Conservation (phyloP, 2,113 vertebrate species). For the Capricornis sumatraensis region DNA sequence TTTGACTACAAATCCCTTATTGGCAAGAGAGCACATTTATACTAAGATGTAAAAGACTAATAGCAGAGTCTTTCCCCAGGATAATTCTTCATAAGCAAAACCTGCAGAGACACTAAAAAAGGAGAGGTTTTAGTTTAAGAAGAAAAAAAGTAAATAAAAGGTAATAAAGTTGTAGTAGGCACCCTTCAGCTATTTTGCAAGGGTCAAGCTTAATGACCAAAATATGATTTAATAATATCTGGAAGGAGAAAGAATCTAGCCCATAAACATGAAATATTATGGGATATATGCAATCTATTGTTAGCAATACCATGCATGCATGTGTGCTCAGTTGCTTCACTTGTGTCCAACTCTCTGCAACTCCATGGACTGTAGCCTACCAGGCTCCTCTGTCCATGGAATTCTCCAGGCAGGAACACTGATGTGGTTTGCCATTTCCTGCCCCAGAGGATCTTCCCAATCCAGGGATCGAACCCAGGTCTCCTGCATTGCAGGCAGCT, state of each 20-base stretch:
- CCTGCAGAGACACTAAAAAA: not conserved
- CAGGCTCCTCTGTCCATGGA: not conserved
- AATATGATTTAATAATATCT: conserved; percentile 2
- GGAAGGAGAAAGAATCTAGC: not conserved
- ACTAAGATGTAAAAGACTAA: not conserved
- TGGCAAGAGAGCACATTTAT: not conserved
- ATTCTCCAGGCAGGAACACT: not conserved
- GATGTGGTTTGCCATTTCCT: not conserved
- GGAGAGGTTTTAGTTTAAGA: not conserved
- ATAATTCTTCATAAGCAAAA: not conserved
- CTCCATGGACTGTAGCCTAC: not conserved
- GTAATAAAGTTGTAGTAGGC: not conserved
- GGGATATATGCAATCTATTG: not conserved
- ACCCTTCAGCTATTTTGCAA: not conserved
- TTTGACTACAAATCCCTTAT: not conserved
- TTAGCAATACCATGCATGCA: not conserved
- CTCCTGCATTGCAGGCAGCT: not conserved
- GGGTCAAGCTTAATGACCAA: not conserved
- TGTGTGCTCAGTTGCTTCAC: not conserved
- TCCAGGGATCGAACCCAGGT: not conserved
- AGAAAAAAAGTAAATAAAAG: not conserved
- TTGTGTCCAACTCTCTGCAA: not conserved
- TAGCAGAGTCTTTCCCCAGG: not conserved
- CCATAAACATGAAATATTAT: not conserved
- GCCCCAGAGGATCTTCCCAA: not conserved